phyloP scores from a whole-genome alignment of 2,888 invertebrate species.

The Xestia c-nigrum region DNA sequence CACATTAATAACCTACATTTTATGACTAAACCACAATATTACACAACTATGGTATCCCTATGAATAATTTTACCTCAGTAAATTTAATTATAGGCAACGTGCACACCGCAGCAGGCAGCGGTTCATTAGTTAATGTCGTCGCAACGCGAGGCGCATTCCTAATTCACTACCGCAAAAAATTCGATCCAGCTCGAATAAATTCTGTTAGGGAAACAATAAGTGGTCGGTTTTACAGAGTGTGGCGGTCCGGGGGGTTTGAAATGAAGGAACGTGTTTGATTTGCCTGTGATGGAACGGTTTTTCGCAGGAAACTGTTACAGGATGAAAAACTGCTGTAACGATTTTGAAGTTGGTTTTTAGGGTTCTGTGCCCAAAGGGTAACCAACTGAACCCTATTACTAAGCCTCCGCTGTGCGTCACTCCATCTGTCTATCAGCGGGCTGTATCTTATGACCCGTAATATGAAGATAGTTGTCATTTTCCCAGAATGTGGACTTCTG shows the following conservation, averaged over 20 bases:
- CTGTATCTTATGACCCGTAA: too few relatives aligned
- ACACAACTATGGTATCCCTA: constrained; percentile 25
- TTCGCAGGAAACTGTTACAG: neutral
- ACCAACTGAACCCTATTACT: too few relatives aligned
- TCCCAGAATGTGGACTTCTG: too few relatives aligned
- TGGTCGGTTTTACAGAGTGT: constrained; percentile 11
- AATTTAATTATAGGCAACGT: constrained; percentile 61
- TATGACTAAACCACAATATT: constrained; percentile 17
- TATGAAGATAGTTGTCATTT: too few relatives aligned
- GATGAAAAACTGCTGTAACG: neutral
- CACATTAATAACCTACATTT: constrained; percentile 4
- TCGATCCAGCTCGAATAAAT: constrained; percentile 40
- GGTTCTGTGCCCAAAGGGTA: too few relatives aligned
- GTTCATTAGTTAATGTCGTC: constrained; percentile 64
- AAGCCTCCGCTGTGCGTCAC: too few relatives aligned
- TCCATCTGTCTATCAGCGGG: too few relatives aligned
- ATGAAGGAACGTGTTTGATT: neutral
- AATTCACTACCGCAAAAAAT: constrained; percentile 60
- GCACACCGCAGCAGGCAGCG: constrained; percentile 50
- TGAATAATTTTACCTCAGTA: constrained; percentile 58
- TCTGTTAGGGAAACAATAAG: constrained; percentile 41
- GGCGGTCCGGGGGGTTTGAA: neutral
- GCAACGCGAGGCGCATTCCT: constrained; percentile 57
- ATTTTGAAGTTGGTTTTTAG: neutral
- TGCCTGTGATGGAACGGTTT: neutral